Evolutionary conservation across 2,113 vertebrate species (phyloP).

Genomic region (Catharus fuscescens): DNA sequence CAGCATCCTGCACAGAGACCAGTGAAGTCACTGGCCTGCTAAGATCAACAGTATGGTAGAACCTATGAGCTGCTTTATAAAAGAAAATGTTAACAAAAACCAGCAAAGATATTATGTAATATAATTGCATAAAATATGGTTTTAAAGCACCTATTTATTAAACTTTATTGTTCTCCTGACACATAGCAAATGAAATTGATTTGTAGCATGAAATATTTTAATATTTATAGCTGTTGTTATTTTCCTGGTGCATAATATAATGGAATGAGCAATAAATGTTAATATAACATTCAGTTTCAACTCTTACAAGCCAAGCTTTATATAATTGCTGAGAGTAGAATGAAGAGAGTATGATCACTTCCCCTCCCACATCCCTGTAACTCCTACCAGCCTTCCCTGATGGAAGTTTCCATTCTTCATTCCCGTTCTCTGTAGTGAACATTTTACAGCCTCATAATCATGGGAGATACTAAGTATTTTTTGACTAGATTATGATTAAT

Average conservation of each 20-base stretch:
- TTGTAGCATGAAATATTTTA: conserved; percentile 26
- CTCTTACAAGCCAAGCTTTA: conserved; percentile 10
- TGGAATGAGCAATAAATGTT: conserved; percentile 22
- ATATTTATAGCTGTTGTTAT: background rate
- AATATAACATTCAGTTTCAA: conserved; percentile 1
- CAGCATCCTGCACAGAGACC: background rate
- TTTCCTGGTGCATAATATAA: background rate
- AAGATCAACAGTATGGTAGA: background rate
- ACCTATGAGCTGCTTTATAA: background rate
- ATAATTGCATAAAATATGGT: background rate
- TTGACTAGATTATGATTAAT: conserved; percentile 22
- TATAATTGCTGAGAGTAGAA: background rate
- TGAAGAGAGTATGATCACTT: background rate
- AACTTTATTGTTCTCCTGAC: conserved; percentile 7
- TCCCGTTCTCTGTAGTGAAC: background rate
- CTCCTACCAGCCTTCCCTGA: background rate
- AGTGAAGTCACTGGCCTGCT: background rate
- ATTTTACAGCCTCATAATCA: conserved; percentile 19
- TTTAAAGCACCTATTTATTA: background rate
- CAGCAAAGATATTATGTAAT: background rate
- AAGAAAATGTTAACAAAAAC: background rate
- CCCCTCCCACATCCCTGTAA: background rate
- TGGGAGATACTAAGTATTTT: conserved; percentile 2
- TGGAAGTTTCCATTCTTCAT: conserved; percentile 15
- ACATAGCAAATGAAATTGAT: conserved; percentile 32